A percentile compares a stretch with the other conserved stretches of the same genome.
Conservation (phyloP, 2,888 invertebrate species). For the Monopis laevigella region DNA sequence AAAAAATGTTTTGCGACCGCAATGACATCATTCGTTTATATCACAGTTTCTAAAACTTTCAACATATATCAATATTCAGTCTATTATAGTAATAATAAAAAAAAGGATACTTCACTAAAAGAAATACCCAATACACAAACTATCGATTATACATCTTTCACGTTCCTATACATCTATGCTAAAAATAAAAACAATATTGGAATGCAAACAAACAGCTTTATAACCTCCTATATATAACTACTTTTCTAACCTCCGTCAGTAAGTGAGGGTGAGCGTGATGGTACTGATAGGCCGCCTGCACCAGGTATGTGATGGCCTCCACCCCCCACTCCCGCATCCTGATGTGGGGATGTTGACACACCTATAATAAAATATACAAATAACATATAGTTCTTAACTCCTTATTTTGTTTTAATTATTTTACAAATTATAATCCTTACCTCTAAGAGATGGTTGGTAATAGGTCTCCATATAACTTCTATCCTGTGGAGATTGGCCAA, state of each 20-base stretch:
- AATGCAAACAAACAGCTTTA: too few relatives aligned
- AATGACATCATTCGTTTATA: too few relatives aligned
- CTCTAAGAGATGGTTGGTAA: conserved; percentile 95
- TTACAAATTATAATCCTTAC: conserved; percentile 50
- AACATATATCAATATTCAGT: too few relatives aligned
- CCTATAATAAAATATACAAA: conserved; percentile 27
- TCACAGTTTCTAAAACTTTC: too few relatives aligned
- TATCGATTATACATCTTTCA: too few relatives aligned
- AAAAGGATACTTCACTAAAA: too few relatives aligned
- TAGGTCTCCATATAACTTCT: conserved; percentile 93
- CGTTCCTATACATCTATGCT: too few relatives aligned
- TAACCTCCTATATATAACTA: too few relatives aligned
- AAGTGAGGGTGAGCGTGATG: conserved; percentile 85
- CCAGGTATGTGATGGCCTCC: conserved; percentile 93
- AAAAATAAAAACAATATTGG: too few relatives aligned
- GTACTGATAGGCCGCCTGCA: conserved; percentile 89
- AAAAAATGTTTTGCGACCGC: too few relatives aligned
- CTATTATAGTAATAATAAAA: too few relatives aligned
- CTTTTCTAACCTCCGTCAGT: conserved; percentile 89
- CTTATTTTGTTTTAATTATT: not conserved
- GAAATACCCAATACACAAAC: too few relatives aligned
- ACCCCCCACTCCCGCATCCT: conserved; percentile 98
- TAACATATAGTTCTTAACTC: not conserved
- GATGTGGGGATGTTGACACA: conserved; percentile 92
- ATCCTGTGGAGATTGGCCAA: conserved; percentile 93